Conservation (phyloP, 2,888 invertebrate genomes). For the Corbicula japonica region DNA sequence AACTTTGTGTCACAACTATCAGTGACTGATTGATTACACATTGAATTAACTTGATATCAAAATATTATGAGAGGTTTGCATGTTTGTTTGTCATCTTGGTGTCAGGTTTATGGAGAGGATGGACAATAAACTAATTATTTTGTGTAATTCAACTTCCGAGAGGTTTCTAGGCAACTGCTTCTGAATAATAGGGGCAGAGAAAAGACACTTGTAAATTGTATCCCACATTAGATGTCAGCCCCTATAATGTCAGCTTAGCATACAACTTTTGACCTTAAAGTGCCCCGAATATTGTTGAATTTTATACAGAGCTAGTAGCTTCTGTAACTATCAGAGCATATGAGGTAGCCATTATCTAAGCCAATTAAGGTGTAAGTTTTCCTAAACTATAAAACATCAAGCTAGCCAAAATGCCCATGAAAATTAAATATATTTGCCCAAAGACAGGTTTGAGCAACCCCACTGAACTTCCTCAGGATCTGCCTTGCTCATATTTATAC, state of each 20-base stretch:
- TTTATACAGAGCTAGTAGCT: no score
- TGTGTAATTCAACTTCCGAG: constrained; percentile 33
- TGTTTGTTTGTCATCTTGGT: constrained; percentile 2
- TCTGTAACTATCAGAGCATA: no score
- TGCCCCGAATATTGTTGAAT: no score
- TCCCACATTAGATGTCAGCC: constrained; percentile 49
- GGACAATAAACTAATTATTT: constrained; percentile 24
- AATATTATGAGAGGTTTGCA: constrained; percentile 9
- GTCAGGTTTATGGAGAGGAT: background rate
- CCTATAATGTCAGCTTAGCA: constrained; percentile 13
- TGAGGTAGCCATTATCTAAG: no score
- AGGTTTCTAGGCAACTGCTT: constrained; percentile 46
- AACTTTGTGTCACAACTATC: no score
- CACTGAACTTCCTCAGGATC: no score
- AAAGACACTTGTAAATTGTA: constrained; percentile 47
- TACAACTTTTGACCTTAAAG: constrained; percentile 10
- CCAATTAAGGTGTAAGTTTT: no score
- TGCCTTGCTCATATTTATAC: no score
- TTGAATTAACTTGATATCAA: constrained; percentile 15
- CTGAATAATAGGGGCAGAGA: constrained; percentile 31
- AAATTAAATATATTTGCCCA: no score
- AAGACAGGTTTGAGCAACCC: no score
- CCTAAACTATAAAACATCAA: no score
- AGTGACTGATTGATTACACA: background rate
- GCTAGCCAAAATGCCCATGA: no score